Evolutionary conservation across 2,888 invertebrate genomes (phyloP), one percentile per base, ranked within the genome.

Genomic region (Ethmia dodecea): DNA sequence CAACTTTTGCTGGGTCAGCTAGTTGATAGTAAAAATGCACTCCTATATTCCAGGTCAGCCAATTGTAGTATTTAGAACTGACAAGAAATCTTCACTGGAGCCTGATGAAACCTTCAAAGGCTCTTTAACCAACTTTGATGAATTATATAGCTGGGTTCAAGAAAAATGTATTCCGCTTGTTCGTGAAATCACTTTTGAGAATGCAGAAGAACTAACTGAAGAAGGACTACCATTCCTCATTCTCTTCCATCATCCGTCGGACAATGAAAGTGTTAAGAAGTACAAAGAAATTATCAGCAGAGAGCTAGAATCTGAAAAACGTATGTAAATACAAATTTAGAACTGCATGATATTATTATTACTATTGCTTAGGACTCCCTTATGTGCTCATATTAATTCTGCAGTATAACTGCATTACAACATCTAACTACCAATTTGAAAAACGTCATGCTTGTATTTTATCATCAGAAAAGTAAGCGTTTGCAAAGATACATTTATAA

Each of bases 151-250:
- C 40, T 99, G 99, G 99, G 89, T 93, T 0, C 91, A 94, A 42
- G 94, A 96, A 49, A 96, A 95, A 64, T 99, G 99, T 72, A 94
- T 99, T 24, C 98, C 99, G 0, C 83, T 99, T 9, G 99, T 99
- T 0, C 89, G 99, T 35, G 99, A 99, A 79, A 99, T 99, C 40
- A 99, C 99, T 0, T 99, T 99, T 78, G 98, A 99, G 79, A 99
- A 99, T 88, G 99, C 99, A 1, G 99, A 99, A 80, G 99, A 99
- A 76, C 80, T 99, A 13, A 99, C 99, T 0, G 99, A 99, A 75
- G 99, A 99, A 83, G 99, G 99, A 18, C 78, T 99, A 56, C 99
- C 99, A 3, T 99, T 99, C 88, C 88, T 99, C 22, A 99, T 99
- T 51, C 86, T 99, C 26, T 99, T 99, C 86, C 96, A 99, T 65